These are phyloP conservation scores for Pocillopora damicornis DNA, from an alignment of 64 coral and sea anemone species.

Conservation along the genomic window DNA sequence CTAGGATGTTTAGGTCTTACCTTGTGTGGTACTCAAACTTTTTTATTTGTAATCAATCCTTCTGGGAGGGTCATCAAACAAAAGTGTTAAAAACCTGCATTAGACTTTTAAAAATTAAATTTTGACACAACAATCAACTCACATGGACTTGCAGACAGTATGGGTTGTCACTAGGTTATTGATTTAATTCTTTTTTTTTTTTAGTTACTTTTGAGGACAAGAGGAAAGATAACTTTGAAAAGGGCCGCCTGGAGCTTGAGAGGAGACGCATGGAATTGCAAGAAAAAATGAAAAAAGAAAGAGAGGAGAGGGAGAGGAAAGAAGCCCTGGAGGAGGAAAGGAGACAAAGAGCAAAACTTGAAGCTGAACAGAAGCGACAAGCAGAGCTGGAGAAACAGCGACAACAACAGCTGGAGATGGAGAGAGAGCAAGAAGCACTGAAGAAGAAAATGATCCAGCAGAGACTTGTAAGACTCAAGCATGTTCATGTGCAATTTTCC, in stretches of 20 bases:
- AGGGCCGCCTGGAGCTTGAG: slow-evolving; percentile 93
- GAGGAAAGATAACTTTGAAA: slow-evolving; percentile 96
- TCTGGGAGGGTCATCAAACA: too few species aligned
- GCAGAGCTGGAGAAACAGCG: slow-evolving; percentile 95
- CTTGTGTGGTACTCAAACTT: too few species aligned
- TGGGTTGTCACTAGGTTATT: not conserved
- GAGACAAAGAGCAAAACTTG: slow-evolving; percentile 87
- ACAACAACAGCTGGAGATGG: slow-evolving; percentile 95
- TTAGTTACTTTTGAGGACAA: slow-evolving; percentile 99
- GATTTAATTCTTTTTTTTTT: not conserved
- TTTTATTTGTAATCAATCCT: too few species aligned
- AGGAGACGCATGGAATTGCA: slow-evolving; percentile 85
- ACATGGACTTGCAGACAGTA: not conserved
- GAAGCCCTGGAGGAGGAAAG: slow-evolving; percentile 85
- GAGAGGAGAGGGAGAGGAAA: slow-evolving; percentile 87
- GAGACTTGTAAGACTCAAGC: slow-evolving; percentile 60
- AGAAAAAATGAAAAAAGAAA: slow-evolving; percentile 83
- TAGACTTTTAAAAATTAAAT: too few species aligned
- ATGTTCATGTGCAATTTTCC: not conserved
- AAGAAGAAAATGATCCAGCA: slow-evolving; percentile 99
- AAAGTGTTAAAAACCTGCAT: too few species aligned
- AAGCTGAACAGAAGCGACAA: slow-evolving; percentile 97
- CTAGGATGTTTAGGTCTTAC: too few species aligned
- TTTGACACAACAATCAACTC: too few species aligned
- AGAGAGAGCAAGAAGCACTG: slow-evolving; percentile 92